Percentiles rank a stretch among this genome's conserved stretches.
Evolutionary conservation across 2,797 vertebrate species (phyloP).

Genomic region (Fistularia commersonii): DNA sequence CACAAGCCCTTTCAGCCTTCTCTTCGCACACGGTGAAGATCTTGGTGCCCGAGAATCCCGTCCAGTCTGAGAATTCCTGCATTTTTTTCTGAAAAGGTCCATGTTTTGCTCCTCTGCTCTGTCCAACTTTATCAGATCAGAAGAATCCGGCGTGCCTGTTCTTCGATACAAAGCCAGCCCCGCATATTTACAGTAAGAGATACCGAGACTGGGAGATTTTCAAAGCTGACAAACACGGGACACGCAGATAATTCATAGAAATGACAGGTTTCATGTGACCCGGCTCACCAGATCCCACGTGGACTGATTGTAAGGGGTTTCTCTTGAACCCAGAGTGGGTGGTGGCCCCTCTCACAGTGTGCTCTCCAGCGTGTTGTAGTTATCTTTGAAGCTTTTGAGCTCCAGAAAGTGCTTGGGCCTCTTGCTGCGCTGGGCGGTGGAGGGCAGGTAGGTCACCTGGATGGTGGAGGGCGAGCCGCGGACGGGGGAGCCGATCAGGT

Average conservation of each 20-base stretch:
- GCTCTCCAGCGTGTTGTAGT: slow-evolving; percentile 96
- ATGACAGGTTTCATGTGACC: neutral
- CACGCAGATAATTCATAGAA: neutral
- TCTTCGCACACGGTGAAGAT: no score
- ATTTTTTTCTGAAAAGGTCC: no score
- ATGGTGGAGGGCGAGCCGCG: slow-evolving; percentile 83
- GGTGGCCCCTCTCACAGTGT: slow-evolving; percentile 80
- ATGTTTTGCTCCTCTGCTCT: no score
- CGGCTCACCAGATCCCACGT: no score
- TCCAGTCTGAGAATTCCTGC: no score
- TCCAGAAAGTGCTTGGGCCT: slow-evolving; percentile 97
- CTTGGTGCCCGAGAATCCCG: no score
- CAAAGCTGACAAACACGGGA: neutral
- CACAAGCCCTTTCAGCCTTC: no score
- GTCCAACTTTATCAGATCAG: no score
- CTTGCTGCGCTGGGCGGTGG: slow-evolving; percentile 92
- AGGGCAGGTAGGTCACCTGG: slow-evolving; percentile 97
- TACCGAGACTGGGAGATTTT: neutral
- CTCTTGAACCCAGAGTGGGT: no score
- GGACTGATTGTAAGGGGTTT: no score
- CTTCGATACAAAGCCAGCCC: no score
- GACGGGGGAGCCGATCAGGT: slow-evolving; percentile 84
- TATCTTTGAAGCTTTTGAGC: slow-evolving; percentile 98
- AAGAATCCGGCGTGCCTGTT: no score
- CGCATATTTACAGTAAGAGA: neutral